Evolutionary conservation across 2,113 vertebrate genomes (phyloP).

Genomic region (Irena cyanogastra): DNA sequence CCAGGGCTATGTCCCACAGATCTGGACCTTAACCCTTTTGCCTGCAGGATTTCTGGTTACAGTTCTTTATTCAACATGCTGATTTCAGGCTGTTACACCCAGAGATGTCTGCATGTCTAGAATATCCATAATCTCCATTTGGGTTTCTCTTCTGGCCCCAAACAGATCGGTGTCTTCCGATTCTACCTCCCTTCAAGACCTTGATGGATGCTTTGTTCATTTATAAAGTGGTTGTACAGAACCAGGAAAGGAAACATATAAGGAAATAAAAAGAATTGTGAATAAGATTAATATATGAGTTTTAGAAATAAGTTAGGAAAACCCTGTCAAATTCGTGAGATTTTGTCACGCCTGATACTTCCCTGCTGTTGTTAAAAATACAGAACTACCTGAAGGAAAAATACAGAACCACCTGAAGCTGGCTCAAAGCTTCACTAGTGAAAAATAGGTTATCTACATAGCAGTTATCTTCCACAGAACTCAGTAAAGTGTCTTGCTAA

Average conservation of each 20-base stretch:
- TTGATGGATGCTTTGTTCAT: neutral
- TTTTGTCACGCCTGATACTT: neutral
- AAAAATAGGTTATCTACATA: neutral
- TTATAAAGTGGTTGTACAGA: neutral
- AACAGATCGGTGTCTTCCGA: neutral
- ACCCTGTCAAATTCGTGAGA: neutral
- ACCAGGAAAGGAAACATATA: neutral
- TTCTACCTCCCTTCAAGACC: neutral
- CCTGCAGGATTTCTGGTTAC: neutral
- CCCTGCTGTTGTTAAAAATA: neutral
- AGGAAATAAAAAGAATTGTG: neutral
- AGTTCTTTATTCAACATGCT: neutral
- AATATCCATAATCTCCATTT: neutral
- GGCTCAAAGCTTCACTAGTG: neutral
- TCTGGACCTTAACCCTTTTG: neutral
- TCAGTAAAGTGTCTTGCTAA: neutral
- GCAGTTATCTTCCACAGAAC: neutral
- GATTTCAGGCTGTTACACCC: neutral
- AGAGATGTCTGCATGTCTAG: neutral
- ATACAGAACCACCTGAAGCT: neutral
- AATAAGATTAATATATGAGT: neutral
- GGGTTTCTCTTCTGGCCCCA: neutral
- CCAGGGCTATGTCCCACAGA: neutral
- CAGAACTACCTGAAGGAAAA: neutral
- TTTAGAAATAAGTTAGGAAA: neutral